Conservation (phyloP, 2,797 vertebrate genomes). For the Botia almorhae region DNA sequence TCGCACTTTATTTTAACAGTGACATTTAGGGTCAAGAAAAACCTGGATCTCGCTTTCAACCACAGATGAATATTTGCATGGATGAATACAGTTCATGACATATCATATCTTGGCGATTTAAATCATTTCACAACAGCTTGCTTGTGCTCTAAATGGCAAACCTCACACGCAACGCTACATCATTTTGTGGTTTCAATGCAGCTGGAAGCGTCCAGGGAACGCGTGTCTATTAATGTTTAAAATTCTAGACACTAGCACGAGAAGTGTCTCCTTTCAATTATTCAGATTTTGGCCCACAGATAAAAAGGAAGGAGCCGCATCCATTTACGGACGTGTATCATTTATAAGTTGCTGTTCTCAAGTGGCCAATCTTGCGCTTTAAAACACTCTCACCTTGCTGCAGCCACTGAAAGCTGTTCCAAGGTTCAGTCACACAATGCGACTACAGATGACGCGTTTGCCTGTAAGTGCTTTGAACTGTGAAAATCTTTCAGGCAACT, state of each 20-base stretch:
- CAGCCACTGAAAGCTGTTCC: conserved; percentile 46
- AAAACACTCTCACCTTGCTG: conserved; percentile 57
- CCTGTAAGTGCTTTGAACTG: conserved; percentile 37
- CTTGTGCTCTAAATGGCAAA: conserved; percentile 77
- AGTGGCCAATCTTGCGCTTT: conserved; percentile 62
- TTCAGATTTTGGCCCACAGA: conserved; percentile 63
- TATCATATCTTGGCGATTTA: conserved; percentile 58
- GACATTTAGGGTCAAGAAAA: not conserved
- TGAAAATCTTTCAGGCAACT: conserved; percentile 45
- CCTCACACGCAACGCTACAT: conserved; percentile 40
- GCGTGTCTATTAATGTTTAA: conserved; percentile 70
- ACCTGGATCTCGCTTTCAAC: not conserved
- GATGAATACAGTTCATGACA: conserved; percentile 7
- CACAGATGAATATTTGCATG: conserved; percentile 7
- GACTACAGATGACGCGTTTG: conserved; percentile 37
- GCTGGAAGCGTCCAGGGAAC: conserved; percentile 67
- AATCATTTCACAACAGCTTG: conserved; percentile 73
- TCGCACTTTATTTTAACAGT: conserved; percentile 8
- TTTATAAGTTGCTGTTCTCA: conserved; percentile 66
- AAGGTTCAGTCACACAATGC: conserved; percentile 39
- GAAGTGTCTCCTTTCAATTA: conserved; percentile 64
- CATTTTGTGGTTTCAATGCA: conserved; percentile 50
- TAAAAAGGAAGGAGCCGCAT: conserved; percentile 61
- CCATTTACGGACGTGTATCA: conserved; percentile 75
- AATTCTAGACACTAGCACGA: conserved; percentile 70